Conservation (phyloP, 37 sponge, comb jelly and placozoan species). For the Aphrocallistes beatrix region DNA sequence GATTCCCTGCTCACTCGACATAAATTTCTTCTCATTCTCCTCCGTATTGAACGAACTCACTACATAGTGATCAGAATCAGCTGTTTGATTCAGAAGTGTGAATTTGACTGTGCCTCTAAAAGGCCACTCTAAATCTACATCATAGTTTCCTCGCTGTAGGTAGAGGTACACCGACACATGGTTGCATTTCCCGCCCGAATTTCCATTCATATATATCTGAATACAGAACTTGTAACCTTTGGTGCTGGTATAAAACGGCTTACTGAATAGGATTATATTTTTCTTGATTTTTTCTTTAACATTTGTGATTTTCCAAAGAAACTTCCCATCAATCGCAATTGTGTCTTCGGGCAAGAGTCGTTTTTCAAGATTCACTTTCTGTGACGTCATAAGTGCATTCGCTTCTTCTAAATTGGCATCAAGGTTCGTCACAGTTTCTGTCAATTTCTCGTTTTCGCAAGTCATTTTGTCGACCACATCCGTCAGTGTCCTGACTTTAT, state of each 20-base stretch:
- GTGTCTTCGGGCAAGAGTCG: not conserved
- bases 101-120: slow-evolving; percentile 8
- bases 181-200: not conserved
- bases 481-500: not conserved
- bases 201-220: slow-evolving; percentile 13
- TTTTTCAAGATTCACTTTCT: not conserved
- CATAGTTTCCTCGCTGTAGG: not conserved
- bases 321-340: not conserved
- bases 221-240: slow-evolving; percentile 10
- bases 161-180: not conserved
- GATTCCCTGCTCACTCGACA: not conserved
- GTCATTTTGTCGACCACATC: not conserved
- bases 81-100: not conserved
- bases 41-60: slow-evolving; percentile 5
- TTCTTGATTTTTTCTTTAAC: slow-evolving; percentile 13
- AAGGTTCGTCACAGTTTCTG: not conserved
- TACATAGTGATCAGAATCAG: not conserved
- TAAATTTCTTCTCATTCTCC: slow-evolving; percentile 5
- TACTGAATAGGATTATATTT: slow-evolving; percentile 12
- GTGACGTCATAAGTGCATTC: not conserved
- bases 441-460: not conserved
- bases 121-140: not conserved
- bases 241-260: not conserved
- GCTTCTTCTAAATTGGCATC: slow-evolving; percentile 14
- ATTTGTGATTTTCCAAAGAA: slow-evolving; percentile 3